phyloP scores from a whole-genome alignment of 2,113 vertebrate genomes.

The Pachycephala philippinensis region DNA sequence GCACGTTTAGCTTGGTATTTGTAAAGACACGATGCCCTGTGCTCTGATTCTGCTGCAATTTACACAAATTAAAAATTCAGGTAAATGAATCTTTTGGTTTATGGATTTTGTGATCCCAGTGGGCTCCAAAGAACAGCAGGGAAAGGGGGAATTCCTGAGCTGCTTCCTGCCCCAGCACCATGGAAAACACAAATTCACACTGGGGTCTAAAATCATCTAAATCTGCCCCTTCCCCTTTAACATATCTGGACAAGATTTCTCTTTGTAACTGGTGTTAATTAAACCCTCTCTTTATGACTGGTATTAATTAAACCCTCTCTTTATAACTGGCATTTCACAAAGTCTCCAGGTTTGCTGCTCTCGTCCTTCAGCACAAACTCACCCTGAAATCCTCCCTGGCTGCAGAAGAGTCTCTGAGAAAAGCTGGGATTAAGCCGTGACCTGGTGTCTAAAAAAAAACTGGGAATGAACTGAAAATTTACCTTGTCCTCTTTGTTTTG shows the following conservation, averaged over 20 bases:
- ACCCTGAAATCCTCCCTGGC: neutral
- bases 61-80: neutral
- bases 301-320: neutral
- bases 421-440: neutral
- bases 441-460: neutral
- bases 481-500: neutral
- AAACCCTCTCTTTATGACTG: neutral
- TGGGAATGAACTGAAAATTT: neutral
- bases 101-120: fast-evolving
- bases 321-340: neutral
- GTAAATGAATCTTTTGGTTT: neutral
- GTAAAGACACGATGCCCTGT: fast-evolving
- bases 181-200: neutral
- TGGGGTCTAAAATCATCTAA: neutral
- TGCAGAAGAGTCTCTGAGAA: fast-evolving
- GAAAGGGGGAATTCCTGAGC: neutral
- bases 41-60: neutral
- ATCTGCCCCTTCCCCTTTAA: neutral
- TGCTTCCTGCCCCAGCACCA: neutral
- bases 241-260: neutral
- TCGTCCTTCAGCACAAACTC: neutral
- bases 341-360: neutral
- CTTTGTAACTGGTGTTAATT: neutral
- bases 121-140: neutral
- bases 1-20: fast-evolving